Evolutionary conservation across 2,113 vertebrate species (phyloP), one percentile per base, ranked within the genome.

Genomic region (Carassius gibelio): DNA sequence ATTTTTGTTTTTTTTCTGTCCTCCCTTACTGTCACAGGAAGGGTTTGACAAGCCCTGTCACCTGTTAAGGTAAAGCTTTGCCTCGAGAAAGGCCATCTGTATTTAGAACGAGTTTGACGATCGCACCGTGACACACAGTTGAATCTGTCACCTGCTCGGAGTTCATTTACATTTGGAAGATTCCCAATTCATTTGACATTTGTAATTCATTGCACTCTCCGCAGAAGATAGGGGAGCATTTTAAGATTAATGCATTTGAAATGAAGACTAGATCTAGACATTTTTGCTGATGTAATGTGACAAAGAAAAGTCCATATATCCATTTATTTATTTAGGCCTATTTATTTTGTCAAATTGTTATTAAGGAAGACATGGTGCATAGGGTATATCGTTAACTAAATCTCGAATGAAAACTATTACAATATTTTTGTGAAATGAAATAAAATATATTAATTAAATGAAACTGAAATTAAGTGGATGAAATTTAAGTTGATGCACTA

Each of bases 41-140:
- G 62, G 79, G 13, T 62, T 17, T 84, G 83, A 79, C 84, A 79
- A 86, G 30, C 19, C 57, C 71, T 82, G 78, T 81, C 78, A 81
- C 7, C 64, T 36, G 76, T 62, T 42, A 81, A 52, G 57, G 59
- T 66, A 82, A 75, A 38, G 81, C 81, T 83, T 72, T 64, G 52
- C 71, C 19, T 62, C 26, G 11, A 10, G 78, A 72, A 81, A 48
- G 68, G 52, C 68, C 55, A 19, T 50, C 76, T 75, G 38, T 50
- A 81, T 61, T 80, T 23, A 81, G 74, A 77, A 74, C 50, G 71
- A 30, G 42, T 9, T 76, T 83, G 42, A 72, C 75, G 61, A 79
- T 72, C 19, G 21, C 52, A 38, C 75, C 42, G 3, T 59, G 10
- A n/a, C 66, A 57, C 7, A 38, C 34, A 72, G 45, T 30, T 34